Conservation (phyloP, 2,888 invertebrate species). For the Gerosis bhagava region DNA sequence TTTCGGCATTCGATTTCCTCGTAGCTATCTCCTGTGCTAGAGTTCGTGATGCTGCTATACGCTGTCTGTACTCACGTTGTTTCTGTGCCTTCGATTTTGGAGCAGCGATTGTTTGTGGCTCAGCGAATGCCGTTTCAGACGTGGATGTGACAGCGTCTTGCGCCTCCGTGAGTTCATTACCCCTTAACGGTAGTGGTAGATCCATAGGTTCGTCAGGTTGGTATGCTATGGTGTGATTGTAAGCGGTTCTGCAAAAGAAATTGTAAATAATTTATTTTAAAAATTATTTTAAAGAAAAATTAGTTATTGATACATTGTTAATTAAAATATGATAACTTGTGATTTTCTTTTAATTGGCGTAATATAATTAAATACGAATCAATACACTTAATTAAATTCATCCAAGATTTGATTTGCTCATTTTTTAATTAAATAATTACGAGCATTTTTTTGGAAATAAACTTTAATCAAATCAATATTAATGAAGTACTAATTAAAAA, state of each 20-base stretch:
- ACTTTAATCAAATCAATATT: constrained; percentile 5
- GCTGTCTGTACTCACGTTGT: constrained; percentile 46
- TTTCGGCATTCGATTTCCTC: constrained; percentile 34
- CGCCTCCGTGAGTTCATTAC: constrained; percentile 25
- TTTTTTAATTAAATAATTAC: background rate
- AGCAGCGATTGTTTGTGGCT: constrained; percentile 20
- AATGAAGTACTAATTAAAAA: constrained; percentile 3
- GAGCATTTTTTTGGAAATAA: constrained; percentile 8
- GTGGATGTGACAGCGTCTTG: constrained; percentile 32
- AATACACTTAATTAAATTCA: constrained; percentile 4
- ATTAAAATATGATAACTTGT: too few species aligned
- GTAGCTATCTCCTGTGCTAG: constrained; percentile 32
- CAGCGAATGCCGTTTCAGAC: constrained; percentile 29
- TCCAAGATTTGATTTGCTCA: constrained; percentile 2
- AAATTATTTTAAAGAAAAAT: constrained; percentile 1
- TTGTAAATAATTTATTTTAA: constrained; percentile 21
- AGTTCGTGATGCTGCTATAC: constrained; percentile 42
- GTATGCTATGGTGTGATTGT: constrained; percentile 37
- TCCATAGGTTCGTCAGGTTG: constrained; percentile 34
- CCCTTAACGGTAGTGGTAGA: constrained; percentile 28
- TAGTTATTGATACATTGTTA: too few species aligned
- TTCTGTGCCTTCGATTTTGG: constrained; percentile 36
- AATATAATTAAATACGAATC: constrained; percentile 8
- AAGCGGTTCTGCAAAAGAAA: constrained; percentile 40
- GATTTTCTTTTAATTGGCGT: too few species aligned